Percentiles rank a stretch among this genome's conserved stretches.
Evolutionary conservation across 64 coral and sea anemone species (phyloP).

Genomic region (Acropora yongei): DNA sequence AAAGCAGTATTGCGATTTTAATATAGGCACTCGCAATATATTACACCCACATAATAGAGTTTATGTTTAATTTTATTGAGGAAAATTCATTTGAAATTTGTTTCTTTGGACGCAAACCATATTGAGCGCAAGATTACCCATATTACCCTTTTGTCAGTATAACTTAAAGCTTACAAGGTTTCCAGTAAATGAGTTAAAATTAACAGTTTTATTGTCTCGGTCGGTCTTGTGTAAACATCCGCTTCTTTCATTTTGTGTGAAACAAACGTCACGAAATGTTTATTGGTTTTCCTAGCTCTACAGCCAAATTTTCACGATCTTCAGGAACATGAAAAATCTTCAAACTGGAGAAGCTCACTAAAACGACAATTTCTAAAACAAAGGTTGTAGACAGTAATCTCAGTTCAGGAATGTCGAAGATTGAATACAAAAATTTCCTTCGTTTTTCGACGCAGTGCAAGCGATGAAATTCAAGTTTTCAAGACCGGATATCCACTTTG

Average conservation of each 20-base stretch:
- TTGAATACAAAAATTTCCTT: slow-evolving; percentile 27
- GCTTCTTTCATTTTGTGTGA: neutral
- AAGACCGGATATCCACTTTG: slow-evolving; percentile 12
- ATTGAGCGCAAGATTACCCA: too few relatives aligned
- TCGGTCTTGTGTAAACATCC: slow-evolving; percentile 1
- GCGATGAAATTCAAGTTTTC: neutral
- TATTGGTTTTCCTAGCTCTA: neutral
- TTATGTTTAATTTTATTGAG: neutral
- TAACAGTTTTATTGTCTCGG: neutral
- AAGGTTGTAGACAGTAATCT: too few relatives aligned
- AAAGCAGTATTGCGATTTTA: too few relatives aligned
- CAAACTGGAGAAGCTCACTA: too few relatives aligned
- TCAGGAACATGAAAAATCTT: neutral
- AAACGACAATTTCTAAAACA: too few relatives aligned
- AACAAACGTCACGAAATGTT: neutral
- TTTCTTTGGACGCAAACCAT: too few relatives aligned
- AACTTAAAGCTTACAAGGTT: neutral
- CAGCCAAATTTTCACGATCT: neutral
- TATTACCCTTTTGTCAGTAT: neutral
- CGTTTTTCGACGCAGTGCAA: neutral
- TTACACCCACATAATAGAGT: neutral
- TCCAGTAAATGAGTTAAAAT: neutral
- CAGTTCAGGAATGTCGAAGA: neutral
- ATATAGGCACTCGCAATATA: neutral
- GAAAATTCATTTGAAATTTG: too few relatives aligned